Evolutionary conservation across 2,888 invertebrate genomes (phyloP).

Genomic region (Criorhina ranunculi): DNA sequence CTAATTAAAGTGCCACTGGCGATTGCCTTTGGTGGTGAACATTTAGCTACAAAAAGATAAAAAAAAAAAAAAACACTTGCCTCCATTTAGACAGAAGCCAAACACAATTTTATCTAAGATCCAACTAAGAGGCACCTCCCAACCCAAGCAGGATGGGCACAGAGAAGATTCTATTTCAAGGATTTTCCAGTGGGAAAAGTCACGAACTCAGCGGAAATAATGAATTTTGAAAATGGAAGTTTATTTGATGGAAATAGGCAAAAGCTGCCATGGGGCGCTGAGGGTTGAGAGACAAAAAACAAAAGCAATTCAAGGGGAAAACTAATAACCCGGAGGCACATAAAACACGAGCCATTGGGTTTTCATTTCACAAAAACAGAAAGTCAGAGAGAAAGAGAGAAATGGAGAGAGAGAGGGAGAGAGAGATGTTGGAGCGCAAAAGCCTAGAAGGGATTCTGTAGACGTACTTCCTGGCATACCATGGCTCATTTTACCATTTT

Average conservation of each 20-base stretch:
- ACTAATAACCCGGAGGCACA: conserved; percentile 75
- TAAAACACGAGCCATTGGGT: conserved; percentile 72
- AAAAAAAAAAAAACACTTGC: not conserved
- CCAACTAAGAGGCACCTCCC: conserved; percentile 31
- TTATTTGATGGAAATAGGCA: conserved; percentile 75
- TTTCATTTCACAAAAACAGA: conserved; percentile 59
- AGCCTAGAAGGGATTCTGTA: conserved; percentile 55
- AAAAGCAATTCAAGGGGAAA: conserved; percentile 74
- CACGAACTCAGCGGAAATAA: conserved; percentile 76
- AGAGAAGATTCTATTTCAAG: conserved; percentile 65
- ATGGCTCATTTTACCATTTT: conserved; percentile 51
- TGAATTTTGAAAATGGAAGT: conserved; percentile 76
- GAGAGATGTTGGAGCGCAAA: conserved; percentile 24
- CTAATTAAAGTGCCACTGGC: conserved; percentile 74
- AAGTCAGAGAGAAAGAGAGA: not conserved
- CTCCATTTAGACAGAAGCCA: conserved; percentile 42
- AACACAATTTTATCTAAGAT: conserved; percentile 70
- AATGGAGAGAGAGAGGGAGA: not conserved
- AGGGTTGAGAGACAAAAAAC: conserved; percentile 59
- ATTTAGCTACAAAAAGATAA: conserved; percentile 35
- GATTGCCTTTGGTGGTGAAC: conserved; percentile 46
- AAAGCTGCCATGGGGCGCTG: conserved; percentile 32
- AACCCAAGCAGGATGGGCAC: conserved; percentile 1
- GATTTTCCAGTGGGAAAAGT: conserved; percentile 76
- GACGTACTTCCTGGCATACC: conserved; percentile 34